Percentiles rank a stretch among this genome's conserved stretches.
These are phyloP conservation scores for Leucoptera coffeella DNA, from an alignment of 2,888 invertebrate genomes.

Conservation along the genomic window DNA sequence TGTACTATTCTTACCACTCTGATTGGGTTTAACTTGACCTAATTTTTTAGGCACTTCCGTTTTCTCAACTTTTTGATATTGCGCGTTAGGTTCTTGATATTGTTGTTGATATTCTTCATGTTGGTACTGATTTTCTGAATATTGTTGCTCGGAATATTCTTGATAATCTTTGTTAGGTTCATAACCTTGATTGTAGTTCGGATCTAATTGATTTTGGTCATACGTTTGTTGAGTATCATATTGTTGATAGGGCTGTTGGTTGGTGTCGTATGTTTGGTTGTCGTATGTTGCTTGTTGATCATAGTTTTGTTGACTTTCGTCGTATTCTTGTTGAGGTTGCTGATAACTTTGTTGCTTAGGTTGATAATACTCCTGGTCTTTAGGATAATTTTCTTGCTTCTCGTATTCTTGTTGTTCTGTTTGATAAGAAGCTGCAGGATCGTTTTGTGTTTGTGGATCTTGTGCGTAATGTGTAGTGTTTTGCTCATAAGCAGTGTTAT, in stretches of 20 bases:
- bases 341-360: conserved; percentile 3
- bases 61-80: conserved; percentile 19
- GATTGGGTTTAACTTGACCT: too few species aligned
- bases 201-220: conserved; percentile 1
- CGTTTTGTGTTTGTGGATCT: conserved; percentile 3
- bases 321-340: conserved; percentile 6
- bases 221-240: conserved; percentile 12
- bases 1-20: too few species aligned
- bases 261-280: conserved; percentile 6
- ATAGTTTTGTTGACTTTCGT: conserved; percentile 10
- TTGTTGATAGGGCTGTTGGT: conserved; percentile 11
- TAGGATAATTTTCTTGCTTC: too few species aligned
- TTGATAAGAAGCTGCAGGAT: neutral
- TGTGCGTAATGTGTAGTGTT: too few species aligned
- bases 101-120: conserved; percentile 20
- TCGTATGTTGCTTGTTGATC: conserved; percentile 12
- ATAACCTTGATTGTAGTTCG: conserved; percentile 5
- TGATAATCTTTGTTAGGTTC: conserved; percentile 7
- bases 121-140: conserved; percentile 19
- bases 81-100: conserved; percentile 19
- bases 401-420: neutral
- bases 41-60: too few species aligned
- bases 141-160: conserved; percentile 7
- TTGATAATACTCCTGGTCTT: too few species aligned
- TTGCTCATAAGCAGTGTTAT: conserved; percentile 2